Evolutionary conservation across 1,140 invertebrate genomes (phyloP), one percentile per base, ranked within the genome.

Genomic region (Brachionus sp.): DNA sequence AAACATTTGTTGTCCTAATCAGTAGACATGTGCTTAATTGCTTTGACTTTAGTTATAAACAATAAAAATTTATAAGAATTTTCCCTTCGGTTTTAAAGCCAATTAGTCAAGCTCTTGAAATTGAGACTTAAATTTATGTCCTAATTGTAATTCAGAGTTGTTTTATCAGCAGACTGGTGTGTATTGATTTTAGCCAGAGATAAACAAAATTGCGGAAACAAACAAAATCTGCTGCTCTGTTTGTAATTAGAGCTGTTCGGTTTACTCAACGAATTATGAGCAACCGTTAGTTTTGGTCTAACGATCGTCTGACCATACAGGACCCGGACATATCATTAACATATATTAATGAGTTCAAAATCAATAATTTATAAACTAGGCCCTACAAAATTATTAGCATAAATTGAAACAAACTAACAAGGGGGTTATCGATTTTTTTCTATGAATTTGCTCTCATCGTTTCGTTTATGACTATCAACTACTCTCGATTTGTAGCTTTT

Each of bases 331-430:
- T 57, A 57, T 57, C 50, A 57, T 57, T 57, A 57, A 10, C 50
- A 57, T 57, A 57, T 57, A 57, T 57, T 57, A 57, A 7, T 57
- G 50, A 57, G 50, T 57, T 57, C 50, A 57, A 57, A 57, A 57
- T 57, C 50, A 57, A 57, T 57, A 57, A 57, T 57, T 57, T 57
- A 57, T 57, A 57, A 57, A 57, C 50, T 57, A 57, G 50, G 50
- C 50, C 50, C 50, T 57, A 57, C 50, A 57, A 57, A 57, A 57
- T 57, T 57, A 57, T 57, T 57, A 57, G 50, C 50, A 57, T 57
- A 57, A 57, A 57, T 57, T 16, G 50, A 57, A 57, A 25, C 50
- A 57, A 7, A 57, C 50, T 57, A 57, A 9, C 50, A 57, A 57
- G 50, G 16, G 50, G 50, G 50, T 57, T 57, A 57, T 57, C 50